Evolutionary conservation across 2,888 invertebrate genomes (phyloP).

Genomic region (Athalia rosae): DNA sequence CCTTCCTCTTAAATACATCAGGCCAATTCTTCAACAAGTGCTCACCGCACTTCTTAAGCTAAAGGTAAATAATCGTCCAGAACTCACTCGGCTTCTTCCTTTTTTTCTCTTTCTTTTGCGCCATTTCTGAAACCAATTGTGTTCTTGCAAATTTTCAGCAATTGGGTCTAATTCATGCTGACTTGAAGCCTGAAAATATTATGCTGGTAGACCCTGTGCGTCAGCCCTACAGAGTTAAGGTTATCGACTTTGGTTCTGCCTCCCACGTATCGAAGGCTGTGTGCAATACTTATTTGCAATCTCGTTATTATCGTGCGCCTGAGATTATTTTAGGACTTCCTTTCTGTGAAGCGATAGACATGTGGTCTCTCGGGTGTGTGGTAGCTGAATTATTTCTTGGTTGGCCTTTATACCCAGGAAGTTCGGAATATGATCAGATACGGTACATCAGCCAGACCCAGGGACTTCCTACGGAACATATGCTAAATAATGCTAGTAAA

Average conservation of each 20-base stretch:
- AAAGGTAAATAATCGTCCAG: slow-evolving; percentile 78
- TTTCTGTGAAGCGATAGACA: slow-evolving; percentile 99
- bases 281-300: slow-evolving; percentile 99
- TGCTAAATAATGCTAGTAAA: slow-evolving; percentile 98
- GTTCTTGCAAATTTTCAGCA: slow-evolving; percentile 78
- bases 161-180: slow-evolving; percentile 99
- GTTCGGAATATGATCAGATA: slow-evolving; percentile 99
- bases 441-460: slow-evolving; percentile 98
- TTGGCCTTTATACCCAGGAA: slow-evolving; percentile 99
- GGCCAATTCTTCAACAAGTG: slow-evolving; percentile 99
- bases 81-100: neutral
- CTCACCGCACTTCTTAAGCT: slow-evolving; percentile 89
- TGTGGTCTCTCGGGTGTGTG: slow-evolving; percentile 99
- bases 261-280: slow-evolving; percentile 99
- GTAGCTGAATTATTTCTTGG: slow-evolving; percentile 99
- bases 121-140: slow-evolving; percentile 17
- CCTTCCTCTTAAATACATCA: slow-evolving; percentile 97
- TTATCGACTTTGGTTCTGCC: slow-evolving; percentile 99
- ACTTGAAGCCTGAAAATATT: slow-evolving; percentile 99
- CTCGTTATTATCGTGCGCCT: slow-evolving; percentile 97
- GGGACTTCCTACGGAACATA: slow-evolving; percentile 97
- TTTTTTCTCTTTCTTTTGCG: slow-evolving; percentile 21
- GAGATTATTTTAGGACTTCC: slow-evolving; percentile 98
- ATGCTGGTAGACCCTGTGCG: slow-evolving; percentile 99
- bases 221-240: slow-evolving; percentile 99